A percentile compares a stretch with the other conserved stretches of the same genome.
phyloP scores from a whole-genome alignment of 2,797 vertebrate species.

The Macropus fuliginosus region DNA sequence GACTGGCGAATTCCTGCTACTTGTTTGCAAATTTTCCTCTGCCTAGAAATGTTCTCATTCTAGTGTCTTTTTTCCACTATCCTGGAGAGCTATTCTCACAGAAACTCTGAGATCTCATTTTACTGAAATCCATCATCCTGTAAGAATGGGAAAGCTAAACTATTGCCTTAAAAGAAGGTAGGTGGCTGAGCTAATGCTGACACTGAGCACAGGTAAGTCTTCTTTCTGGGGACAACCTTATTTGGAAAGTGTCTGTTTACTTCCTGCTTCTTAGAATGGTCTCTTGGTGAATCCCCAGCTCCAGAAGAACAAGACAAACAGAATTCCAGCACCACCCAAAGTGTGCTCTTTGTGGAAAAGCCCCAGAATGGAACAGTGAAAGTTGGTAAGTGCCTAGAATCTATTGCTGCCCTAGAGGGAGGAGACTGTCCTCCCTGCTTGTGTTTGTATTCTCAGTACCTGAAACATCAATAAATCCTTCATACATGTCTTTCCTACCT shows the following conservation, averaged over 20 bases:
- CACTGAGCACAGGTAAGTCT: conserved; percentile 81
- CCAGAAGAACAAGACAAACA: conserved; percentile 93
- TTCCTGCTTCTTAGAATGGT: conserved; percentile 90
- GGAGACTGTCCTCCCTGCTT: background rate
- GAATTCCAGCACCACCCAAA: conserved; percentile 88
- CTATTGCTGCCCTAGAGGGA: background rate
- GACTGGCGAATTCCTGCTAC: conserved; percentile 31
- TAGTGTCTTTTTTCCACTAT: conserved; percentile 57
- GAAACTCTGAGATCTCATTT: background rate
- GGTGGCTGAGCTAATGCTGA: conserved; percentile 60
- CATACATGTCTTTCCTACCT: background rate
- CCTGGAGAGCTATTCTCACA: conserved; percentile 24
- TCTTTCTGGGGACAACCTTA: conserved; percentile 16
- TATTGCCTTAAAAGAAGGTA: conserved; percentile 71
- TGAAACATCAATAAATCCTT: background rate
- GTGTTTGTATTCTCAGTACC: background rate
- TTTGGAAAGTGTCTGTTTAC: conserved; percentile 40
- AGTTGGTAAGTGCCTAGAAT: conserved; percentile 91
- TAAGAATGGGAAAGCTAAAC: conserved; percentile 62
- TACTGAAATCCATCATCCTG: background rate
- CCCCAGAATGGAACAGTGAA: conserved; percentile 90
- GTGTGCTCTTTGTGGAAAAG: conserved; percentile 91
- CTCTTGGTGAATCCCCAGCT: conserved; percentile 90
- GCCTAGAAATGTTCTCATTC: conserved; percentile 26
- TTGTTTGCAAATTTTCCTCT: conserved; percentile 19